A percentile compares a stretch with the other conserved stretches of the same genome.
Evolutionary conservation across 1,140 invertebrate genomes (phyloP).

Genomic region (Eciton burchellii): DNA sequence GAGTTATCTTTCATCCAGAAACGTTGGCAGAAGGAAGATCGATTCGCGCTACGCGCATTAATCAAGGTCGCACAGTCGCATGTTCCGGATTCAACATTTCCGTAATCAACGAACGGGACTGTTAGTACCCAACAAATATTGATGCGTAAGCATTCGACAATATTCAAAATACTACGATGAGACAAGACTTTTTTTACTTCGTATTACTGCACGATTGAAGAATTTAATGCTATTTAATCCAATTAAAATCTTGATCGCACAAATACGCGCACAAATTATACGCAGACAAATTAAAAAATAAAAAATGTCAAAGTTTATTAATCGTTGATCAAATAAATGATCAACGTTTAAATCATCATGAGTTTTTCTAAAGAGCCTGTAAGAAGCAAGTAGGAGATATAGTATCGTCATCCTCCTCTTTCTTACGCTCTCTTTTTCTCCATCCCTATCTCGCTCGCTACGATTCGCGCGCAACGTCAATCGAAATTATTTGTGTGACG

Average conservation of each 20-base stretch:
- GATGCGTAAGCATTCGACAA: conserved; percentile 23
- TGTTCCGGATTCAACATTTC: conserved; percentile 47
- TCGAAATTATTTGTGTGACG: conserved; percentile 15
- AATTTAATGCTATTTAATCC: no score
- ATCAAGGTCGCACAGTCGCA: conserved; percentile 47
- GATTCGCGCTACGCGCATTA: conserved; percentile 36
- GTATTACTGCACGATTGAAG: no score
- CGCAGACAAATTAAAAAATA: no score
- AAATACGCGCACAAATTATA: no score
- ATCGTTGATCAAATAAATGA: no score
- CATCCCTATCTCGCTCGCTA: background rate
- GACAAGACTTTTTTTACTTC: background rate
- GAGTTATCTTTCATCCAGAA: conserved; percentile 62
- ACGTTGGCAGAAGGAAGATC: conserved; percentile 59
- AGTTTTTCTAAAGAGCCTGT: no score
- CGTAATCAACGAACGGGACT: conserved; percentile 43
- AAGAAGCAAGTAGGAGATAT: no score
- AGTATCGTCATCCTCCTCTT: no score
- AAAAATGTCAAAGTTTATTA: no score
- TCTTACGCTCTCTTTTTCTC: no score
- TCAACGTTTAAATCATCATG: no score
- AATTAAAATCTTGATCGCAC: no score
- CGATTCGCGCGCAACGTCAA: background rate
- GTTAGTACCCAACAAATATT: conserved; percentile 15
- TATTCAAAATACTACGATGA: conserved; percentile 40